Evolutionary conservation across 1,140 invertebrate species (phyloP).

Genomic region (Lepidurus packardi): DNA sequence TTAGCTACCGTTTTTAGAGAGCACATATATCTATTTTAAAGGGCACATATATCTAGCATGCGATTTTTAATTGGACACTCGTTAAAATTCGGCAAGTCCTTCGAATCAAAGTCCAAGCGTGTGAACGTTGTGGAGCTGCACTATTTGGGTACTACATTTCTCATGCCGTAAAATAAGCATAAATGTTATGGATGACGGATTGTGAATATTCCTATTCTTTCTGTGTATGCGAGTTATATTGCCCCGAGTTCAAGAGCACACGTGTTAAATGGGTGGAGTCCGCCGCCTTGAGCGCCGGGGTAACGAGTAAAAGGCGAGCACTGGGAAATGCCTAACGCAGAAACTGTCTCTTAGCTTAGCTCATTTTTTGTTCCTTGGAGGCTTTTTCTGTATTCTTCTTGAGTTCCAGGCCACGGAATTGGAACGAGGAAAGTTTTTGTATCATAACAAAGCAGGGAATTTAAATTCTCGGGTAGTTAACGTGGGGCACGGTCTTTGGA

Average conservation of each 20-base stretch:
- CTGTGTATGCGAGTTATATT: neutral
- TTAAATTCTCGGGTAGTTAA: neutral
- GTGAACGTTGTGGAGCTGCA: too few relatives aligned
- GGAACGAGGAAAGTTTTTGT: neutral
- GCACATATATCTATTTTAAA: too few relatives aligned
- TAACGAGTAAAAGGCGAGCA: neutral
- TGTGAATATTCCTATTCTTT: neutral
- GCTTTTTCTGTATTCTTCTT: neutral
- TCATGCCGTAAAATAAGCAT: too few relatives aligned
- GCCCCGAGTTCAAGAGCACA: slow-evolving; percentile 8
- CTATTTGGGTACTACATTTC: too few relatives aligned
- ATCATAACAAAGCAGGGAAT: neutral
- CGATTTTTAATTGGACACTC: too few relatives aligned
- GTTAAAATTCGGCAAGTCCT: too few relatives aligned
- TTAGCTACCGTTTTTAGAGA: too few relatives aligned
- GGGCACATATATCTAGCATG: too few relatives aligned
- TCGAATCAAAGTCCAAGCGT: too few relatives aligned
- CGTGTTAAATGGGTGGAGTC: neutral
- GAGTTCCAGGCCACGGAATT: neutral
- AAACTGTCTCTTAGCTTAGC: neutral
- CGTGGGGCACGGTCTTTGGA: neutral
- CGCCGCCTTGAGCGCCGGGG: neutral
- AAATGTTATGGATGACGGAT: neutral
- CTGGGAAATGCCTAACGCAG: neutral
- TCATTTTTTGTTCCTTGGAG: slow-evolving; percentile 6